Conservation (phyloP, 2,797 vertebrate genomes). For the Selene dorsalis region DNA sequence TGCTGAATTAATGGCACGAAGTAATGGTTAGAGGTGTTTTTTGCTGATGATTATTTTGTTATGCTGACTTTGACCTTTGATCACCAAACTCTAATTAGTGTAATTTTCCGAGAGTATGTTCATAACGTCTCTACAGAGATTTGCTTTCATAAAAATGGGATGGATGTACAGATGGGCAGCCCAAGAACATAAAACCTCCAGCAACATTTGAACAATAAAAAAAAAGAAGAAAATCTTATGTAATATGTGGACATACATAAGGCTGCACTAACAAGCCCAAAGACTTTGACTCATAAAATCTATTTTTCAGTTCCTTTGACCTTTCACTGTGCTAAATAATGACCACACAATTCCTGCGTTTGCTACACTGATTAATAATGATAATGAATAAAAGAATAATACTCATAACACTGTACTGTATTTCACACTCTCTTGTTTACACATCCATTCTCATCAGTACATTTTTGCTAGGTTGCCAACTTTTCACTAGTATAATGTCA, state of each 20-base stretch:
- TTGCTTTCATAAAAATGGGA: not conserved
- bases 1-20: too few species aligned
- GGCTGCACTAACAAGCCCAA: not conserved
- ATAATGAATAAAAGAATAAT: too few species aligned
- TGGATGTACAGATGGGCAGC: too few species aligned
- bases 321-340: not conserved
- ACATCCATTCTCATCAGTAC: too few species aligned
- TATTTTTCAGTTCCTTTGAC: not conserved
- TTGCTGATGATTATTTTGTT: too few species aligned
- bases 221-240: not conserved
- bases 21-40: too few species aligned
- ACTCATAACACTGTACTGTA: too few species aligned
- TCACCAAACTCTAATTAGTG: not conserved
- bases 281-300: not conserved
- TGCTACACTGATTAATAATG: too few species aligned
- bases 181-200: too few species aligned
- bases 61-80: too few species aligned
- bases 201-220: too few species aligned
- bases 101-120: not conserved
- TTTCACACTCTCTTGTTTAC: too few species aligned
- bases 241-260: not conserved
- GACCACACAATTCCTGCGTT: not conserved
- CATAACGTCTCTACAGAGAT: not conserved
- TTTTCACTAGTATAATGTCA: constrained; percentile 23
- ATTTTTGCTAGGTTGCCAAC: constrained; percentile 18